phyloP scores from a whole-genome alignment of 2,888 invertebrate genomes.

The Minunthozetes semirufus region DNA sequence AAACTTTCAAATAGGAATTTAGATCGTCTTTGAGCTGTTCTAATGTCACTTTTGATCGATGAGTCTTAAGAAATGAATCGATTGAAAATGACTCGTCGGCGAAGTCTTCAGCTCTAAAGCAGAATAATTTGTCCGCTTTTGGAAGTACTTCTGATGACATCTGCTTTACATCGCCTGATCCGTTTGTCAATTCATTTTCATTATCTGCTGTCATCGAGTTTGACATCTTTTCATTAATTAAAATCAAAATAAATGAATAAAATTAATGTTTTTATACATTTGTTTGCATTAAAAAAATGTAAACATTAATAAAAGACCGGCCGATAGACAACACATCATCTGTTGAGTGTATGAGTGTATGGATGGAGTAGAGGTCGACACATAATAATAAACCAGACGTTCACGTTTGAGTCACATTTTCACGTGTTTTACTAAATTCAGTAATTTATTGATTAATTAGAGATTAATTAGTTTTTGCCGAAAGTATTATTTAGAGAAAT shows the following conservation, averaged over 20 bases:
- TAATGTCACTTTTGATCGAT: constrained; percentile 61
- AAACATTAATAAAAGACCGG: not conserved
- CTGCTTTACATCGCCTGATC: not conserved
- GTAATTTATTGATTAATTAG: too few relatives aligned
- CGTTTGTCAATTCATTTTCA: not conserved
- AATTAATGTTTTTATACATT: not conserved
- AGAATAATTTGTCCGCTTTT: constrained; percentile 13
- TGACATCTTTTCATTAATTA: constrained; percentile 1
- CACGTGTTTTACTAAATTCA: too few relatives aligned
- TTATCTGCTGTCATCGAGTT: not conserved
- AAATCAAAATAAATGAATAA: too few relatives aligned
- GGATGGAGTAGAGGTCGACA: too few relatives aligned
- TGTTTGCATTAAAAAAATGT: not conserved
- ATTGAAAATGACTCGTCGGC: constrained; percentile 62
- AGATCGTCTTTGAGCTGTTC: constrained; percentile 84
- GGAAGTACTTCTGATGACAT: constrained; percentile 13
- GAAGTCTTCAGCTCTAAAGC: constrained; percentile 36
- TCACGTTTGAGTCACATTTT: too few relatives aligned
- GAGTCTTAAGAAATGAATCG: constrained; percentile 77
- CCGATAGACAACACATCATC: not conserved
- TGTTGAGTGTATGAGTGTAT: too few relatives aligned
- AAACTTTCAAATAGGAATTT: constrained; percentile 78
- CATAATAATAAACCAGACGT: too few relatives aligned
- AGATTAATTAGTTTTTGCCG: too few relatives aligned
- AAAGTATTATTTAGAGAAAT: not conserved